Percentiles rank a stretch among this genome's conserved stretches.
Conservation (phyloP, 2,888 invertebrate species). For the Diarsia rubi region DNA sequence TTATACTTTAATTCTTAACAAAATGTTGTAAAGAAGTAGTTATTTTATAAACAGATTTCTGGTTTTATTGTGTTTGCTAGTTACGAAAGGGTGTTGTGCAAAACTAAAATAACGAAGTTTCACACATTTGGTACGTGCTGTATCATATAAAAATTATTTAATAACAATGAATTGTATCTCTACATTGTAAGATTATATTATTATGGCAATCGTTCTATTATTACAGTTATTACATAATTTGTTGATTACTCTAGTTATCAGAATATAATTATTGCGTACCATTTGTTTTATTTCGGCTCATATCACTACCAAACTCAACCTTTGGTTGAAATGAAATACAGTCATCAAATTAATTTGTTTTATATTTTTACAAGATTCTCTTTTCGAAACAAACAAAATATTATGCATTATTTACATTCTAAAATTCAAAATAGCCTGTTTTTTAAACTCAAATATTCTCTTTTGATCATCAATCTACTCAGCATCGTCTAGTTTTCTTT, state of each 20-base stretch:
- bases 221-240: conserved; percentile 26
- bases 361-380: neutral
- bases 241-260: conserved; percentile 33
- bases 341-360: conserved; percentile 1
- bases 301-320: neutral
- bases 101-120: conserved; percentile 35
- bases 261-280: conserved; percentile 6
- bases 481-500: conserved; percentile 6
- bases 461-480: too few relatives aligned
- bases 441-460: neutral
- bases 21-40: conserved; percentile 31
- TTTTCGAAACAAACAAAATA: conserved; percentile 14
- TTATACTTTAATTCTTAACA: conserved; percentile 20
- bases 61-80: conserved; percentile 56
- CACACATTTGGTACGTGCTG: conserved; percentile 44
- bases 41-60: conserved; percentile 17
- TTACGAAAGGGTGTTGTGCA: conserved; percentile 46
- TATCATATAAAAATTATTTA: conserved; percentile 43
- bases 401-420: neutral
- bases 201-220: conserved; percentile 1
- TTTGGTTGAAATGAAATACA: conserved; percentile 39
- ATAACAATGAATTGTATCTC: conserved; percentile 34
- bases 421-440: neutral
- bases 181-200: conserved; percentile 11
- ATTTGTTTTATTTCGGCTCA: conserved; percentile 23